Conservation (phyloP, 2,113 vertebrate species). For the Sinocyclocheilus anshuiensis region DNA sequence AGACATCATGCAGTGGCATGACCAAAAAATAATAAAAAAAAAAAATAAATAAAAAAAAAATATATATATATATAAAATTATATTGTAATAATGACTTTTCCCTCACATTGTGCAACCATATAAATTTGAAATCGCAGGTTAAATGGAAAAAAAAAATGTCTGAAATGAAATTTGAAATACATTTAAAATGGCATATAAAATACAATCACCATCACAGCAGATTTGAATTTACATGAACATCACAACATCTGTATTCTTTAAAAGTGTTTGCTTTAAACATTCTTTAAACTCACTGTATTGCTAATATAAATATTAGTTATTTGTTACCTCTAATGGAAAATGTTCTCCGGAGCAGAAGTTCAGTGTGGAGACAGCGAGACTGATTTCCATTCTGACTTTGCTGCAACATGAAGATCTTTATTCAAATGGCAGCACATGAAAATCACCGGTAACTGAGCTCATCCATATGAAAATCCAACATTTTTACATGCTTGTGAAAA, state of each 20-base stretch:
- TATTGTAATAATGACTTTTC: no score
- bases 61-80: neutral
- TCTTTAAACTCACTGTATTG: neutral
- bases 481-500: neutral
- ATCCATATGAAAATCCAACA: neutral
- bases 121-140: neutral
- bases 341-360: neutral
- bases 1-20: neutral
- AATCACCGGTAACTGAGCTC: neutral
- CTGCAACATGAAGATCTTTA: neutral
- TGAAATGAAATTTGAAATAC: no score
- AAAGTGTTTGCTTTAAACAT: neutral
- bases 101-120: neutral
- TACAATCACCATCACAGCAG: neutral
- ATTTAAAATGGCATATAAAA: no score
- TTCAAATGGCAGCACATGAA: neutral
- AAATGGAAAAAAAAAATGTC: neutral
- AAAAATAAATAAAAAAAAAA: no score
- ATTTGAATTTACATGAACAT: neutral
- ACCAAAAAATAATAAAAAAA: no score
- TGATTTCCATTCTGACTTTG: neutral
- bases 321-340: neutral
- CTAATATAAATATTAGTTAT: neutral
- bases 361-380: neutral
- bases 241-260: no score